These are phyloP conservation scores for Nasonia giraulti DNA, from an alignment of 1,140 invertebrate species.

Conservation along the genomic window DNA sequence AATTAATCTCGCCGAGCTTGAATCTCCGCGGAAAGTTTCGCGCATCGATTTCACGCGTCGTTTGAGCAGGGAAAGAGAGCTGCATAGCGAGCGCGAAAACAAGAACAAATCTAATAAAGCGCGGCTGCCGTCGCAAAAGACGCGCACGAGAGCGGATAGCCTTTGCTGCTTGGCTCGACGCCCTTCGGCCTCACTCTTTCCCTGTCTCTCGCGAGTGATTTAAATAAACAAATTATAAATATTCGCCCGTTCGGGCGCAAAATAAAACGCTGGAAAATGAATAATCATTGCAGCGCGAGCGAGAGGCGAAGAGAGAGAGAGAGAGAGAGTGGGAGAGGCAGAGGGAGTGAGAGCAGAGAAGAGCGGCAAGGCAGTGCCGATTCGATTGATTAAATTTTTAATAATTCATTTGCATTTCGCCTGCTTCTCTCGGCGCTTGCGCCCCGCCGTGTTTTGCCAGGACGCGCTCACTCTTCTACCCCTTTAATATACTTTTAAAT, in stretches of 20 bases:
- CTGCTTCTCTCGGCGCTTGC: constrained; percentile 54
- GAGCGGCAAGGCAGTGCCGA: constrained; percentile 65
- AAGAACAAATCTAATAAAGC: constrained; percentile 45
- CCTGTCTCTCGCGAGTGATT: constrained; percentile 60
- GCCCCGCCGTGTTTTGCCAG: constrained; percentile 26
- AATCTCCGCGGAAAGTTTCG: not conserved
- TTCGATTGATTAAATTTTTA: constrained; percentile 75
- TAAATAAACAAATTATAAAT: constrained; percentile 76
- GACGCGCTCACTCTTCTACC: constrained; percentile 54
- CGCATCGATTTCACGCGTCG: constrained; percentile 1
- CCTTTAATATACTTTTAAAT: constrained; percentile 71
- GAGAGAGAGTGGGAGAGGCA: no score
- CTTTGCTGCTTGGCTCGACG: not conserved
- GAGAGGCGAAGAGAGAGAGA: constrained; percentile 51
- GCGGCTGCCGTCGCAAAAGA: constrained; percentile 2
- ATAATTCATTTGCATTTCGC: constrained; percentile 74
- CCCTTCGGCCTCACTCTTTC: not conserved
- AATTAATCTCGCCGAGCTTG: not conserved
- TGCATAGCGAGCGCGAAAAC: not conserved
- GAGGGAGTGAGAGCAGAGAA: constrained; percentile 41
- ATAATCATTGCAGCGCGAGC: constrained; percentile 72
- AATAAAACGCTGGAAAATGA: constrained; percentile 71
- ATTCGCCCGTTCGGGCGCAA: constrained; percentile 68
- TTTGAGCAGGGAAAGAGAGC: constrained; percentile 19
- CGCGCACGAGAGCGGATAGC: not conserved